These are phyloP conservation scores for Ellobius talpinus DNA, from an alignment of 2,113 vertebrate species.

Conservation along the genomic window DNA sequence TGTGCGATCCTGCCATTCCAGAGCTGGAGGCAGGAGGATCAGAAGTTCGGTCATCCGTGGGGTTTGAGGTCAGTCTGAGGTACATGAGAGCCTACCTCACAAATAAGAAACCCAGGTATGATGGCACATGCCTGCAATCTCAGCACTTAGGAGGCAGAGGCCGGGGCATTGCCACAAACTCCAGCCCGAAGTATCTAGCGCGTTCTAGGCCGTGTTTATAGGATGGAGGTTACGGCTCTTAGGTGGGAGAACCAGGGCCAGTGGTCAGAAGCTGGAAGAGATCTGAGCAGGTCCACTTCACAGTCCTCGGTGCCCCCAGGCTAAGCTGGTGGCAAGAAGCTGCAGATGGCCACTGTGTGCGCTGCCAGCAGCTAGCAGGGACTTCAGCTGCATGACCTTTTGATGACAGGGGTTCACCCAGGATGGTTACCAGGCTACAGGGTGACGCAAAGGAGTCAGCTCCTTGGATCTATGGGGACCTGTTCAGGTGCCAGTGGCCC, in stretches of 20 bases:
- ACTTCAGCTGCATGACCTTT: not conserved
- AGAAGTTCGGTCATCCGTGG: not conserved
- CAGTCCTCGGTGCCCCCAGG: not conserved
- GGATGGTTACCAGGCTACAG: not conserved
- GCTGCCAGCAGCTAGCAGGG: too few relatives aligned
- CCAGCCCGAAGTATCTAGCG: not conserved
- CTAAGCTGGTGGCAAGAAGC: too few relatives aligned
- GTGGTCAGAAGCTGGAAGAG: not conserved
- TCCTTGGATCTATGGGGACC: not conserved
- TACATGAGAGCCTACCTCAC: not conserved
- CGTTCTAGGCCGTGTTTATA: not conserved
- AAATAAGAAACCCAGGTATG: not conserved
- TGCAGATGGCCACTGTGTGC: not conserved
- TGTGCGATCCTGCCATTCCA: not conserved
- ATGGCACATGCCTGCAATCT: not conserved
- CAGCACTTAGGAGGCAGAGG: not conserved
- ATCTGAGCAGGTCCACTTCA: not conserved
- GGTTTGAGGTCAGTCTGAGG: not conserved
- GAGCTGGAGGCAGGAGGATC: not conserved
- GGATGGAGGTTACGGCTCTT: not conserved
- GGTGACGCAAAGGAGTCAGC: accelerated
- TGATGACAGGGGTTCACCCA: not conserved
- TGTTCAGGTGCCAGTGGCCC: not conserved
- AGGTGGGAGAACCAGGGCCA: not conserved
- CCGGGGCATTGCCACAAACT: not conserved